Evolutionary conservation across 2,113 vertebrate genomes (phyloP), one percentile per base, ranked within the genome.

Genomic region (Tachuris rubrigastra): DNA sequence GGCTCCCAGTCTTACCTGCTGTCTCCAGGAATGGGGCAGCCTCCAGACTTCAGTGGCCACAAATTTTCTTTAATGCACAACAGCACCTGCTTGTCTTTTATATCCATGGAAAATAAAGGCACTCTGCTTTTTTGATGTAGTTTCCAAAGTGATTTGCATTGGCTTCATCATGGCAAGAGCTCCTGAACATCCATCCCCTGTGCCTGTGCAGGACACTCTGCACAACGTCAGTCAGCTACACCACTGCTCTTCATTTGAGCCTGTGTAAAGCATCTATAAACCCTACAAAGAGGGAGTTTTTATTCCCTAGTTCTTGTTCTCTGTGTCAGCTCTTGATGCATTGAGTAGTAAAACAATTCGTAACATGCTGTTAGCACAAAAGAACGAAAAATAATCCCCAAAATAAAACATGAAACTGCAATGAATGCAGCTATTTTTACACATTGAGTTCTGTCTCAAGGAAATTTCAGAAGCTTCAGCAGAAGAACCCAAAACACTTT

Each of bases 391-490:
- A 95, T 93, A 96, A 95, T 93, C 72, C 92, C 87, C 86, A 90
- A 97, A 96, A 96, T 95, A 97, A 95, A 90, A 86, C 92, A 93
- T 72, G 94, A 89, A 96, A 82, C 87, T 87, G 86, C 92, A 93
- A 50, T 60, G 84, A 96, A 93, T 81, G 79, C 16, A 3, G 92
- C 85, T 96, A 94, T 95, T 97, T 97, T 97, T 93, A 87, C 78
- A 85, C 87, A 77, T 72, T 41, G 75, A 87, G 42, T 85, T 91
- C 94, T 91, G 84, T 93, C 89, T 87, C 71, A 90, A 91, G 91
- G 74, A 95, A 94, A 78, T 87, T 86, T 93, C 85, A 94, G 90
- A 96, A 78, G 60, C 72, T 85, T 93, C 93, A 88, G 76, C 62
- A 87, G 88, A 89, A 81, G 91, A 81, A 69, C 66, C 65, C 62